These are phyloP conservation scores for Scartelaos histophorus DNA, from an alignment of 2,113 vertebrate genomes.

Conservation along the genomic window DNA sequence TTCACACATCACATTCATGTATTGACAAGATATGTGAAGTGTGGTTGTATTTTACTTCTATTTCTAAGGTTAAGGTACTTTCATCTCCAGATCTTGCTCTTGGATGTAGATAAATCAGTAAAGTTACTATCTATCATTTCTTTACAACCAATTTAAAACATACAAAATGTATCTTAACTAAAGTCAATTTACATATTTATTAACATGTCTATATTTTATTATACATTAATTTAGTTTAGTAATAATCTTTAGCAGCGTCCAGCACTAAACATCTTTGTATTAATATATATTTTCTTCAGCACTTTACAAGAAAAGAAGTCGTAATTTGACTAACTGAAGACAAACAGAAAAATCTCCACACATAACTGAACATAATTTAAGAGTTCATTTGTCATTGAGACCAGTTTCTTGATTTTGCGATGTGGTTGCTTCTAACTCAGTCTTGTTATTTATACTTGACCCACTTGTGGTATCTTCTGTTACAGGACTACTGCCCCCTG, in stretches of 20 bases:
- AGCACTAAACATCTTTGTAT: conserved; percentile 1
- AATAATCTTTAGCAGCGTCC: not conserved
- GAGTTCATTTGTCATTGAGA: not conserved
- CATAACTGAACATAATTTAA: not conserved
- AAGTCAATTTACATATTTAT: not conserved
- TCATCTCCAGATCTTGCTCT: no score
- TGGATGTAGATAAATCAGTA: no score
- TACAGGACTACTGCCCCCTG: not conserved
- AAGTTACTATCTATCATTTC: not conserved
- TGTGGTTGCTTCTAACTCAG: not conserved
- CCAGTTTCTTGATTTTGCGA: conserved; percentile 2
- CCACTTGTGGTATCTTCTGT: conserved; percentile 9
- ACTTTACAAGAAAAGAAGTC: not conserved
- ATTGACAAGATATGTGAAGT: no score
- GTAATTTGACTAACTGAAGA: not conserved
- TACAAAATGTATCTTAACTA: not conserved
- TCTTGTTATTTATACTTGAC: not conserved
- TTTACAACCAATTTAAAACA: not conserved
- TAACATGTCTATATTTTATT: conserved; percentile 1
- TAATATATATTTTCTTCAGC: not conserved
- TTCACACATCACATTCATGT: no score
- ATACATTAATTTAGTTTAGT: not conserved
- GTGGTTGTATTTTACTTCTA: no score
- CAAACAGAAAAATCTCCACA: not conserved
- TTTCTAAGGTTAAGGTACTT: no score